These are phyloP conservation scores for Chionoecetes opilio DNA, from an alignment of 1,140 invertebrate genomes.

Conservation along the genomic window DNA sequence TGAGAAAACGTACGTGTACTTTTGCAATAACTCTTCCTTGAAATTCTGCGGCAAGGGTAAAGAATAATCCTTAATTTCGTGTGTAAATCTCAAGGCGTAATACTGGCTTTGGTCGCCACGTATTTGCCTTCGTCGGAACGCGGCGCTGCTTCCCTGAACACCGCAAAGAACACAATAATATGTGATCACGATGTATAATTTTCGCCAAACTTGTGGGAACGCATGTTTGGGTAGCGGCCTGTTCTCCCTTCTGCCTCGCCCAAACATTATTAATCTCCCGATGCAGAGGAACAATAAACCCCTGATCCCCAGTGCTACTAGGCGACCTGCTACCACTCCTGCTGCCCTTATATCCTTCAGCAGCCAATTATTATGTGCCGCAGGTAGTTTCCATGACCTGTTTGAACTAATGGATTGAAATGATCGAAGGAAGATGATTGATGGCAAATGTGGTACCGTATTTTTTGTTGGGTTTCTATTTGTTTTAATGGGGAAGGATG, in stretches of 20 bases:
- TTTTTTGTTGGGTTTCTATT: no score
- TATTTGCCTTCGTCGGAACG: neutral
- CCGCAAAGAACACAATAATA: neutral
- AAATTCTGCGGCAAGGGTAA: neutral
- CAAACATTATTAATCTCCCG: neutral
- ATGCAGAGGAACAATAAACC: neutral
- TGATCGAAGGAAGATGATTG: no score
- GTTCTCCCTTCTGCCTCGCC: neutral
- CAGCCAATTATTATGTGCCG: neutral
- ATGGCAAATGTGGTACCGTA: no score
- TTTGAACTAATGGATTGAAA: no score
- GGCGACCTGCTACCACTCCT: neutral
- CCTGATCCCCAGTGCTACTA: neutral
- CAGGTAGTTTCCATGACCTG: no score
- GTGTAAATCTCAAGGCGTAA: neutral
- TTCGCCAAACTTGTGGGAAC: neutral
- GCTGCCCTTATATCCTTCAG: neutral
- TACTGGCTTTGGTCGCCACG: neutral
- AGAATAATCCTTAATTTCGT: constrained; percentile 31
- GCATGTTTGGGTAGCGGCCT: neutral
- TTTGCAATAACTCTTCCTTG: neutral
- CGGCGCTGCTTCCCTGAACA: neutral
- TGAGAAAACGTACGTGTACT: neutral
- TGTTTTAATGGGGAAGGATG: no score
- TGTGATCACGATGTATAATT: neutral